phyloP scores from a whole-genome alignment of 2,797 vertebrate species.

The Sebastes matsubarae region DNA sequence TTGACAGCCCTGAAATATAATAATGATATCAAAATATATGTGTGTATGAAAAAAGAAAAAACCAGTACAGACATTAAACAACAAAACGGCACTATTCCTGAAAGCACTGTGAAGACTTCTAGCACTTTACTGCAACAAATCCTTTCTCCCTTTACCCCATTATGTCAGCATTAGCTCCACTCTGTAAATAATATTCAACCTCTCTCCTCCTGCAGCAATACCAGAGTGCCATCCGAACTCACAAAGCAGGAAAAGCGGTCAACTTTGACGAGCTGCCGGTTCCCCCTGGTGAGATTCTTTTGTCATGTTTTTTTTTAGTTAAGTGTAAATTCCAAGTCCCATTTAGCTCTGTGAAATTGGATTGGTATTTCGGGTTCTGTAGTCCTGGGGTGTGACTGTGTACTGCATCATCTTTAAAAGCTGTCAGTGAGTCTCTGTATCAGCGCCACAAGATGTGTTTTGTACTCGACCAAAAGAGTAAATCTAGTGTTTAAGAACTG shows the following conservation, averaged over 20 bases:
- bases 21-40: neutral
- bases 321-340: neutral
- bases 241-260: constrained; percentile 89
- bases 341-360: neutral
- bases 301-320: neutral
- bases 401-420: neutral
- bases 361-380: neutral
- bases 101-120: neutral
- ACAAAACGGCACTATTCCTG: neutral
- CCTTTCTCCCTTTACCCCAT: neutral
- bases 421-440: neutral
- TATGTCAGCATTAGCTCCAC: neutral
- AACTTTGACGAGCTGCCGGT: constrained; percentile 92
- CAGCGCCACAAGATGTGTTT: neutral
- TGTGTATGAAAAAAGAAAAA: neutral
- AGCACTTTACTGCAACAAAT: neutral
- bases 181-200: neutral
- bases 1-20: too few species aligned
- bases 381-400: neutral
- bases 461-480: neutral
- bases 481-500: neutral
- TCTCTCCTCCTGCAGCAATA: constrained; percentile 88
- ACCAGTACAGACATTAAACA: neutral
- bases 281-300: constrained; percentile 87
- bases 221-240: constrained; percentile 90